Base-by-base conservation (phyloP, 2,797 vertebrate species). In the Triplophysa yarkandensis region DNA sequence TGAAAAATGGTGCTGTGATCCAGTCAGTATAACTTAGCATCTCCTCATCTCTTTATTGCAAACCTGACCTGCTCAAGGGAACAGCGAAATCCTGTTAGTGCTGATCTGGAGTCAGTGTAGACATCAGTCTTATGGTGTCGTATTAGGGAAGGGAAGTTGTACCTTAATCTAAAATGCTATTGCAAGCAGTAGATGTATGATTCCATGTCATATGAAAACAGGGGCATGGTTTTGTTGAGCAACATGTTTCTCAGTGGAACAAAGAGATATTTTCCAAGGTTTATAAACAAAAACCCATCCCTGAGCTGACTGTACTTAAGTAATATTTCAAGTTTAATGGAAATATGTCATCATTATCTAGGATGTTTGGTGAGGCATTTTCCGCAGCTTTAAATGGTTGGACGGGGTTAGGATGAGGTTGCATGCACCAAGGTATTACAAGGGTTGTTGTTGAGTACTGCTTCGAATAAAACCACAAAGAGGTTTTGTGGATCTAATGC, bases 11-110 rank as follows among this genome's bases (percentile, higher is more conserved):
- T 36, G 41, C 60, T 21, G 58, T 48, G 46, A 28, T 72, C 43
- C 46, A 72, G 62, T 64, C 60, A 72, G 46, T 25, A 58, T 52
- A 27, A 27, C 36, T 66, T 46, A 57, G 62, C 62, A 46, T 74
- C 41, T 66, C 23, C 36, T 74, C 9, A 44, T 25, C 48, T 65
- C 48, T 65, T 65, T 28, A 57, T 50, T 57, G 48, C 48, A 74
- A 55, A 48, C 55, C 61, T 65, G 61, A 74, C 48, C 61, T 17
- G 48, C 62, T 73, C 39, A 55, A 44, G 48, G n/a, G 16, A 65
- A 19, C 8, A 13, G 17, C 23, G 19, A 66, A 57, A 66, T 66
- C 52, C n/a, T 21, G 55, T 43, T 74, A 43, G 62, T 46, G 25
- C 62, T 66, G 50, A 41, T 58, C 28, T 32, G 55, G 17, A 9